These are phyloP conservation scores for Mionectes macconnelli DNA, from an alignment of 2,113 vertebrate genomes.

Conservation along the genomic window DNA sequence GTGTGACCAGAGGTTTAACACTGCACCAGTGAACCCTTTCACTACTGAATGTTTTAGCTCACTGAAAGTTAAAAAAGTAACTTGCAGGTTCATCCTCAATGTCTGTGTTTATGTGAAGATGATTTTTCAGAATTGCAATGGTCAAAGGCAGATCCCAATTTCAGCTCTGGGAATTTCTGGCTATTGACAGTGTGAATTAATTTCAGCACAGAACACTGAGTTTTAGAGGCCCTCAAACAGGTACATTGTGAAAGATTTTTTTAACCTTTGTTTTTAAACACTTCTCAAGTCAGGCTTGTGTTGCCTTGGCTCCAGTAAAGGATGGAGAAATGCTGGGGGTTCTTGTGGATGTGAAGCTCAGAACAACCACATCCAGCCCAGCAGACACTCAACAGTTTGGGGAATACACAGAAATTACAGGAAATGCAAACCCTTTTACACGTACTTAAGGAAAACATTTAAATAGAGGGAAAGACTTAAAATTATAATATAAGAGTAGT, in stretches of 20 bases:
- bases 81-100: not conserved
- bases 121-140: not conserved
- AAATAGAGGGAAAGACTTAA: not conserved
- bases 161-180: not conserved
- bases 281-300: not conserved
- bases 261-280: not conserved
- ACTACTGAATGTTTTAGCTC: not conserved
- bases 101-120: not conserved
- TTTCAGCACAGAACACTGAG: conserved; percentile 29
- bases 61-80: not conserved
- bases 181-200: not conserved
- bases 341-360: not conserved
- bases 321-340: not conserved
- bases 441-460: not conserved
- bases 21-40: not conserved
- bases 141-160: not conserved
- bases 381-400: not conserved
- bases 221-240: not conserved
- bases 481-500: not conserved
- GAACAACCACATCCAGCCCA: not conserved
- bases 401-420: not conserved
- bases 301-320: rapidly evolving
- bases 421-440: not conserved
- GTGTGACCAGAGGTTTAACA: not conserved
- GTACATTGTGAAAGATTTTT: rapidly evolving